Percentiles rank a stretch among this genome's conserved stretches.
Conservation (phyloP, 2,888 invertebrate species). For the Pseudococcus jackbeardsleyi region DNA sequence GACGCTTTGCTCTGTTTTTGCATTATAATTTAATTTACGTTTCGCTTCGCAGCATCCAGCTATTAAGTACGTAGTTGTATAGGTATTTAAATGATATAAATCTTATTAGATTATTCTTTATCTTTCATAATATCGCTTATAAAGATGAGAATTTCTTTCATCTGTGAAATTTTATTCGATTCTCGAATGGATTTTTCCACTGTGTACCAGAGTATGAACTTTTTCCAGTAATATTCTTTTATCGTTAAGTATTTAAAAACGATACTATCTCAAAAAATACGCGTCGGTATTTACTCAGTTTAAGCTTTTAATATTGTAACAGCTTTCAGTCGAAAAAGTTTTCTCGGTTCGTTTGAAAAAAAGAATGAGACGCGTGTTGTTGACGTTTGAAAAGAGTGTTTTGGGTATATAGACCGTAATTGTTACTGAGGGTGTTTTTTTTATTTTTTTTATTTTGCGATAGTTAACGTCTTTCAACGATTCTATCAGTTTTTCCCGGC, state of each 20-base stretch:
- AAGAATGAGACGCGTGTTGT: conserved; percentile 42
- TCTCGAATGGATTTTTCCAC: background rate
- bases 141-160: background rate
- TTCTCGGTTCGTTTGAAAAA: conserved; percentile 43
- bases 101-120: background rate
- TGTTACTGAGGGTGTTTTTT: conserved; percentile 39
- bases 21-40: background rate
- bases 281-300: conserved; percentile 34
- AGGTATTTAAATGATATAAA: background rate
- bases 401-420: conserved; percentile 36
- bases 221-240: background rate
- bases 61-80: background rate
- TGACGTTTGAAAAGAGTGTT: conserved; percentile 53
- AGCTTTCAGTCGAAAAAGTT: conserved; percentile 27
- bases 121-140: background rate
- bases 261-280: conserved; percentile 44
- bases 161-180: conserved; percentile 6
- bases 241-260: conserved; percentile 19
- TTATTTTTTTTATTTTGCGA: background rate
- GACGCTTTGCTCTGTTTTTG: background rate
- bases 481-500: background rate
- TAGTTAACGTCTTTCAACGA: conserved; percentile 12
- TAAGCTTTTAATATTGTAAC: conserved; percentile 36
- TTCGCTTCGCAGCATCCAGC: background rate
- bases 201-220: background rate